These are phyloP conservation scores for Enteromius argenteus DNA, from an alignment of 2,797 vertebrate genomes.

Conservation along the genomic window DNA sequence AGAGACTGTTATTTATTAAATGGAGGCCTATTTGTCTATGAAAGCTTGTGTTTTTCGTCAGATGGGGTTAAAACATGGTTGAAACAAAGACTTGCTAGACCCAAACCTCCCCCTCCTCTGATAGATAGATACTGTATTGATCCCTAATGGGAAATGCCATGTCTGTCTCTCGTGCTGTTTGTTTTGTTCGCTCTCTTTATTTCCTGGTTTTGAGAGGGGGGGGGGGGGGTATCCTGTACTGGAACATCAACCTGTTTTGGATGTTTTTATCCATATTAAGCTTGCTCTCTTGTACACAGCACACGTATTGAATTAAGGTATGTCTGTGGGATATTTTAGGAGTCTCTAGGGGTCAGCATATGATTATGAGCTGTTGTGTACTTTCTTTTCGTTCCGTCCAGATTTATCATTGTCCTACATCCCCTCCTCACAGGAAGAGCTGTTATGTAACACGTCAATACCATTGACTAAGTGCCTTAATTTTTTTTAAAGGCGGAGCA, in stretches of 20 bases:
- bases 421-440: conserved; percentile 44
- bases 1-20: background rate
- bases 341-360: background rate
- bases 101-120: background rate
- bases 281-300: background rate
- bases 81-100: conserved; percentile 36
- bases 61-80: conserved; percentile 25
- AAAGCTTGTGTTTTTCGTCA: background rate
- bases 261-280: background rate
- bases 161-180: conserved; percentile 7
- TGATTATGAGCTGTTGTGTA: conserved; percentile 25
- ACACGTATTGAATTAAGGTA: background rate
- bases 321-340: conserved; percentile 12
- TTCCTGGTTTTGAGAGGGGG: conserved; percentile 13
- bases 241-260: background rate
- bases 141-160: conserved; percentile 26
- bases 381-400: conserved; percentile 6
- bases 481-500: conserved; percentile 29
- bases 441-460: conserved; percentile 56
- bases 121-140: conserved; percentile 39
- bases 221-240: background rate
- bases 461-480: conserved; percentile 23
- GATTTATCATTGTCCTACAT: conserved; percentile 38
- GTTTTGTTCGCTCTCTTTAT: background rate
- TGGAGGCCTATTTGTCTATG: background rate